These are phyloP conservation scores for Drosophila pruinosa DNA, from an alignment of 1,140 invertebrate genomes.

Conservation along the genomic window DNA sequence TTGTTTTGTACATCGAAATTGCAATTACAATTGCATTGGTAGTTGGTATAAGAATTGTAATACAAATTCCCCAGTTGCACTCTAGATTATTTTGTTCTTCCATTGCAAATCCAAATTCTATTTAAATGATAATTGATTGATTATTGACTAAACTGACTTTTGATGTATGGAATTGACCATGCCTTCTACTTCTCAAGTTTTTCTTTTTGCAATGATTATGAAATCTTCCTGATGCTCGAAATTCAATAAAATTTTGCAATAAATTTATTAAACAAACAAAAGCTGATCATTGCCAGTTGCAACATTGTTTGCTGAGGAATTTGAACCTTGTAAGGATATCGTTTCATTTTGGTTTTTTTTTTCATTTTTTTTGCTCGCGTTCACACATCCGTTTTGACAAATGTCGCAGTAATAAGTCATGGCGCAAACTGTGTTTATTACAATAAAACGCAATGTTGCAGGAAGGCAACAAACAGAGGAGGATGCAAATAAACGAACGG, in stretches of 20 bases:
- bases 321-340: not conserved
- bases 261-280: not conserved
- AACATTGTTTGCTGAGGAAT: not conserved
- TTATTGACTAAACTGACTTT: constrained; percentile 17
- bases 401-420: constrained; percentile 78
- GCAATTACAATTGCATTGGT: not conserved
- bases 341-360: constrained; percentile 21
- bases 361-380: constrained; percentile 39
- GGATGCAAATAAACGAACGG: not conserved
- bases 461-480: constrained; percentile 23
- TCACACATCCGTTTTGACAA: constrained; percentile 58
- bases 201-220: too few relatives aligned
- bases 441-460: constrained; percentile 48
- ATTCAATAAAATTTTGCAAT: not conserved
- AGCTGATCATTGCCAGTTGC: not conserved
- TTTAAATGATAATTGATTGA: too few relatives aligned
- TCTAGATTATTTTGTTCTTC: too few relatives aligned
- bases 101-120: too few relatives aligned
- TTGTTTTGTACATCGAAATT: not conserved
- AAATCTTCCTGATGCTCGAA: not conserved
- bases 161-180: constrained; percentile 14
- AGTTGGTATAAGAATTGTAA: not conserved
- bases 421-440: constrained; percentile 79
- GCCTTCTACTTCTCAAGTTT: not conserved
- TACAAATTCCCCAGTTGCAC: not conserved